Percentiles rank a stretch among this genome's conserved stretches.
These are phyloP conservation scores for Gasteruption jaculator DNA, from an alignment of 2,888 invertebrate species.

Conservation along the genomic window DNA sequence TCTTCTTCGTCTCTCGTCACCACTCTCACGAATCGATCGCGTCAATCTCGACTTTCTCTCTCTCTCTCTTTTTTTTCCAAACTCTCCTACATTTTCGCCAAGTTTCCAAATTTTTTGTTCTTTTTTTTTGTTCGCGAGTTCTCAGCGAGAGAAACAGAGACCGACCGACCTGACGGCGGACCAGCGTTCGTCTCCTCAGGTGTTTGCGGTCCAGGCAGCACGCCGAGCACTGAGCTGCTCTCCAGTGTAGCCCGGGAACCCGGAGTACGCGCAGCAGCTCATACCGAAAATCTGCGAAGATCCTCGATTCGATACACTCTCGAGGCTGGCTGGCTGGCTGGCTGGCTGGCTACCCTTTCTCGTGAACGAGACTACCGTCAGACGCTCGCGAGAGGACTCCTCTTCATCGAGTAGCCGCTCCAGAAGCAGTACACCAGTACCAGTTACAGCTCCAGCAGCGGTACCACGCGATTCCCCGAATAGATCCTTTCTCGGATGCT, in stretches of 20 bases:
- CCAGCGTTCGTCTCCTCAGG: slow-evolving; percentile 24
- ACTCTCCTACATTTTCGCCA: slow-evolving; percentile 5
- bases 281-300: slow-evolving; percentile 47
- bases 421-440: slow-evolving; percentile 1
- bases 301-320: slow-evolving; percentile 43
- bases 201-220: slow-evolving; percentile 45
- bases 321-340: slow-evolving; percentile 35
- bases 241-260: no score
- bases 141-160: slow-evolving; percentile 18
- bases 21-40: no score
- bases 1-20: slow-evolving; percentile 3
- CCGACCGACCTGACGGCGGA: no score
- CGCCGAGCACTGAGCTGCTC: slow-evolving; percentile 45
- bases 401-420: slow-evolving; percentile 7
- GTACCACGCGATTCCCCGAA: no score
- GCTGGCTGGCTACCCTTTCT: slow-evolving; percentile 25
- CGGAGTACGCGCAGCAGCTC: slow-evolving; percentile 34
- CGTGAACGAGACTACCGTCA: slow-evolving; percentile 24
- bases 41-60: slow-evolving; percentile 17
- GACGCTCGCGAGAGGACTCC: slow-evolving; percentile 18
- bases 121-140: slow-evolving; percentile 10
- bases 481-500: no score
- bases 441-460: no score
- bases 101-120: no score
- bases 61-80: slow-evolving; percentile 1